phyloP scores from a whole-genome alignment of 2,797 vertebrate genomes.

The Megaceryle alcyon region DNA sequence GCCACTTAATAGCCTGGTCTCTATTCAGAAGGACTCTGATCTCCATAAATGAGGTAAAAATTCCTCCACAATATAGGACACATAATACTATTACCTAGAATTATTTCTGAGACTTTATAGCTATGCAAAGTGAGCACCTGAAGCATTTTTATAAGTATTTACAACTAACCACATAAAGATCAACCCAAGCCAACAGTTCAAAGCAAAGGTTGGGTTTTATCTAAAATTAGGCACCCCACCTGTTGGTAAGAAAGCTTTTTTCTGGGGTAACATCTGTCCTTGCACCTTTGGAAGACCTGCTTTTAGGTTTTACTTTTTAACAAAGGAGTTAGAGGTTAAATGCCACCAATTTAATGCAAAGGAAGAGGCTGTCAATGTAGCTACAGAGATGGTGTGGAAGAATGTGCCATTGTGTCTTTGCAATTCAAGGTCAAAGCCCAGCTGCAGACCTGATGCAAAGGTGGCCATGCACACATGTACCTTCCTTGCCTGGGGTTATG shows the following conservation, averaged over 20 bases:
- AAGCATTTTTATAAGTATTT: slow-evolving; percentile 54
- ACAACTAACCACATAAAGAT: slow-evolving; percentile 5
- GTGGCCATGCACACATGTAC: not conserved
- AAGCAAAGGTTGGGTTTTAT: not conserved
- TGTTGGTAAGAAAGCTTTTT: not conserved
- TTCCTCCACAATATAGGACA: slow-evolving; percentile 17
- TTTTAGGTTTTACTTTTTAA: not conserved
- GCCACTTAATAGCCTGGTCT: not conserved
- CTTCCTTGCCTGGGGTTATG: not conserved
- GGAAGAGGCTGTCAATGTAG: not conserved
- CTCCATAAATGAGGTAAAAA: slow-evolving; percentile 21
- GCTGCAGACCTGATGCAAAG: not conserved
- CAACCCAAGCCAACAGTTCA: not conserved
- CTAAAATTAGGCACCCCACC: not conserved
- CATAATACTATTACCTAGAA: slow-evolving; percentile 33
- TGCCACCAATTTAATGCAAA: not conserved
- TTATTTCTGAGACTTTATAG: slow-evolving; percentile 70
- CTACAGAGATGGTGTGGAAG: fast-evolving
- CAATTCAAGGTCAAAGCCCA: not conserved
- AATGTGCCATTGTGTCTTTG: not conserved
- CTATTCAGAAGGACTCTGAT: not conserved
- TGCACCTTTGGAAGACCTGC: not conserved
- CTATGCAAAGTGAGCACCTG: slow-evolving; percentile 53
- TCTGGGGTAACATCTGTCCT: not conserved
- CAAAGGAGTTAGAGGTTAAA: not conserved